A percentile compares a stretch with the other conserved stretches of the same genome.
These are phyloP conservation scores for Boleophthalmus pectinirostris DNA, from an alignment of 2,113 vertebrate genomes.

Conservation along the genomic window DNA sequence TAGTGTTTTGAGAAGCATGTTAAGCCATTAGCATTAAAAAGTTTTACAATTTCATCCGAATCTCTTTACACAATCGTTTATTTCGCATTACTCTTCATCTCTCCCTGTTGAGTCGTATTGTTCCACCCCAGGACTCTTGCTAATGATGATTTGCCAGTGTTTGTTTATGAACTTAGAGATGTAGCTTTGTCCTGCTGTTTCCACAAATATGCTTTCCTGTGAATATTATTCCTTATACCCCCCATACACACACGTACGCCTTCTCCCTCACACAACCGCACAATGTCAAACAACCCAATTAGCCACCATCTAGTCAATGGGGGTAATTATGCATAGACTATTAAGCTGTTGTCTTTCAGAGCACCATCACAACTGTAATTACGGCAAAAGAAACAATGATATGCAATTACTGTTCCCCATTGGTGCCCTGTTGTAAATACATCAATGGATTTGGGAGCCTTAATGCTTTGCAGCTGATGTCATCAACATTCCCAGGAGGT, in stretches of 20 bases:
- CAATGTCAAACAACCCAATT: conserved; percentile 66
- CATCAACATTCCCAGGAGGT: no score
- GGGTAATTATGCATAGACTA: conserved; percentile 67
- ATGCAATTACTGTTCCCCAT: conserved; percentile 48
- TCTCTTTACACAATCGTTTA: neutral
- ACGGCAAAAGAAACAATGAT: conserved; percentile 60
- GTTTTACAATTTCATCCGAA: neutral
- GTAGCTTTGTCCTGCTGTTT: conserved; percentile 15
- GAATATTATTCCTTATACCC: conserved; percentile 27
- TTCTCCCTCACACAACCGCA: conserved; percentile 16
- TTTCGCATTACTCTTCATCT: neutral
- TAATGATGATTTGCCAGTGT: neutral
- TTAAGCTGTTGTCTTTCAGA: conserved; percentile 59
- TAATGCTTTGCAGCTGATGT: no score
- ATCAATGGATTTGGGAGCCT: conserved; percentile 18
- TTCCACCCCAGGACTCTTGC: neutral
- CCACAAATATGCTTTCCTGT: conserved; percentile 29
- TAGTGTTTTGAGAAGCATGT: no score
- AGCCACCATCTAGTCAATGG: conserved; percentile 59
- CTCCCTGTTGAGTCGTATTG: neutral
- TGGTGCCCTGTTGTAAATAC: conserved; percentile 26
- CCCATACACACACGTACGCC: neutral
- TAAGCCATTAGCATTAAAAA: neutral
- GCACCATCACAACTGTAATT: conserved; percentile 67
- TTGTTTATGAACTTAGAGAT: conserved; percentile 1